Conservation (phyloP, 1,140 invertebrate species). For the Venturia canescens region DNA sequence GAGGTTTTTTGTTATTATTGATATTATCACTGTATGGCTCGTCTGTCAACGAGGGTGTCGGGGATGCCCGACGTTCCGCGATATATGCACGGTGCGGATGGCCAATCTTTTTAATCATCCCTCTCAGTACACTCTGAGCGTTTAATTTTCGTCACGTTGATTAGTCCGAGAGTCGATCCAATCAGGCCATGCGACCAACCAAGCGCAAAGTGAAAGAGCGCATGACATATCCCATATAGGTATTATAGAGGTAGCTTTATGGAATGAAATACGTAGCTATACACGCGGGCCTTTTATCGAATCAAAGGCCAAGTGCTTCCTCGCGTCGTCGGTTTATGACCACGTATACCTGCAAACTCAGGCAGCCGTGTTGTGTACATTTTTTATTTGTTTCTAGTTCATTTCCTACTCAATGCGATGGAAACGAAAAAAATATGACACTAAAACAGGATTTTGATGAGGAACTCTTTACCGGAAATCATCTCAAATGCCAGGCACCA, state of each 20-base stretch:
- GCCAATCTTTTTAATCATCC: slow-evolving; percentile 18
- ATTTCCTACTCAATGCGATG: background rate
- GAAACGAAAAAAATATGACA: background rate
- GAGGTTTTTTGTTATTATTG: background rate
- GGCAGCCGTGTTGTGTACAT: too few species aligned
- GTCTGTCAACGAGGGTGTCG: background rate
- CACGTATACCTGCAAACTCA: background rate
- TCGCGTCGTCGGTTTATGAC: slow-evolving; percentile 4
- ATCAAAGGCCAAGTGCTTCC: background rate
- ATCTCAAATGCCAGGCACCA: too few species aligned
- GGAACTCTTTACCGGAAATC: too few species aligned
- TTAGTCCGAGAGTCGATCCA: slow-evolving; percentile 2
- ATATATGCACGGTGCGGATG: background rate
- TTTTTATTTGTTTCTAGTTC: background rate
- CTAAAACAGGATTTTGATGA: too few species aligned
- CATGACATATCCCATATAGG: background rate
- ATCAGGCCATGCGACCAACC: slow-evolving; percentile 1
- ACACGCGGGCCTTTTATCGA: background rate
- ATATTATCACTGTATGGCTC: background rate
- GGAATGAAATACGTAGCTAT: background rate
- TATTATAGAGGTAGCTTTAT: background rate
- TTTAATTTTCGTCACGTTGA: slow-evolving; percentile 18
- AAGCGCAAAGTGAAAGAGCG: background rate
- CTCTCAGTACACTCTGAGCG: background rate
- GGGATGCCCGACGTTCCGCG: background rate